Conservation (phyloP, 53 echinoderm and acorn worm genomes). For the Luidia sarsii region DNA sequence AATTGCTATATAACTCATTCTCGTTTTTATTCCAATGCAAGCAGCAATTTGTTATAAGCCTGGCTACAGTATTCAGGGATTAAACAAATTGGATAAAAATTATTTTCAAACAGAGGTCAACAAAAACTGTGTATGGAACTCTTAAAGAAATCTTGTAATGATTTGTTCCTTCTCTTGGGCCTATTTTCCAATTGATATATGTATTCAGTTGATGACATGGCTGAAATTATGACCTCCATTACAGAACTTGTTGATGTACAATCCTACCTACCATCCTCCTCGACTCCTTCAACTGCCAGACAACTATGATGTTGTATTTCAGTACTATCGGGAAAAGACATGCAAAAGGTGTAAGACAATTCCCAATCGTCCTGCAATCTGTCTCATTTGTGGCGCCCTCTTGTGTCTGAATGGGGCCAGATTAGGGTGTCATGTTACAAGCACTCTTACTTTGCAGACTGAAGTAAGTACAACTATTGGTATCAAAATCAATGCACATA, state of each 20-base stretch:
- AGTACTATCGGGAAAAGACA: slow-evolving; percentile 75
- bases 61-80: too few species aligned
- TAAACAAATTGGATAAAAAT: too few species aligned
- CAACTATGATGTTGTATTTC: slow-evolving; percentile 77
- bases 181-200: not conserved
- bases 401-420: slow-evolving; percentile 81
- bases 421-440: slow-evolving; percentile 36
- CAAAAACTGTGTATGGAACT: too few species aligned
- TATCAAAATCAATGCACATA: too few species aligned
- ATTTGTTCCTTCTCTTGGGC: not conserved
- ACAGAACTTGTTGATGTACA: slow-evolving; percentile 74
- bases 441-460: not conserved
- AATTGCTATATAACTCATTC: too few species aligned
- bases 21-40: too few species aligned
- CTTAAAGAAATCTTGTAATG: not conserved
- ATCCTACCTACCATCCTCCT: slow-evolving; percentile 76
- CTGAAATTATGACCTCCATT: too few species aligned
- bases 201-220: not conserved
- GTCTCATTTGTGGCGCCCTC: slow-evolving; percentile 87
- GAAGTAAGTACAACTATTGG: too few species aligned
- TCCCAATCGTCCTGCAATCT: slow-evolving; percentile 75
- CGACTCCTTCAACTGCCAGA: slow-evolving; percentile 78
- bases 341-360: slow-evolving; percentile 66
- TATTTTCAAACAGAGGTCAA: too few species aligned
- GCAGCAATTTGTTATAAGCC: too few species aligned